Base-by-base conservation (phyloP, 2,888 invertebrate genomes). In the Mesodorylaimus sp. region DNA sequence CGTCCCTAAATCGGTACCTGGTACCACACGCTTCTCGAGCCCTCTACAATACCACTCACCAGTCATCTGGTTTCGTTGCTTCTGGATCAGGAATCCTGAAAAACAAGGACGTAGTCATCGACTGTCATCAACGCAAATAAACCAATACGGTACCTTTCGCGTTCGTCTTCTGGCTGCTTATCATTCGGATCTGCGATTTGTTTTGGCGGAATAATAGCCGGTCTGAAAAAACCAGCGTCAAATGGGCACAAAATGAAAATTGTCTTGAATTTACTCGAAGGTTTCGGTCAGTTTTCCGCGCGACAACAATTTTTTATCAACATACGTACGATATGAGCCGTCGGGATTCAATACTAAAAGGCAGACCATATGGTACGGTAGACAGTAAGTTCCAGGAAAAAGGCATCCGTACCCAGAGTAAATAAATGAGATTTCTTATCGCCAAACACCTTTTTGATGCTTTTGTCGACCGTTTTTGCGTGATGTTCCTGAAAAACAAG, bases 341-440 rank as follows among this genome's bases (percentile, higher is more conserved):
- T 86, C 83, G 7, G 84, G 81, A 43, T 76, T 76, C 48, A 88
- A 60, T 45, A 81, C 76, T 70, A 59, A 45, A 62, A 61, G 46
- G 47, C 50, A 48, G 39, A 32, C 7, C n/a, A n/a, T n/a, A n/a
- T n/a, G n/a, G 16, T 10, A 32, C 16, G 32, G 32, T 10, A 32
- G 7, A n/a, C n/a, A n/a, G 16, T 10, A 32, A 10, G 16, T 10
- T 16, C 32, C 32, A 32, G 32, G 32, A 26, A 23, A 28, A 26
- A 25, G 43, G 16, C 24, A 29, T 1, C 55, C 61, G 56, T 61
- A 70, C 70, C 59, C 43, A 89, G 70, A 7, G 81, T 81, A 66
- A 81, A 87, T 46, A 87, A 70, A 74, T 89, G 88, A 1, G 86
- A 87, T 55, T 83, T 78, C 66, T 91, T 88, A 70, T 97, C 95